Conservation (phyloP, 2,888 invertebrate species). For the Dioctria rufipes region DNA sequence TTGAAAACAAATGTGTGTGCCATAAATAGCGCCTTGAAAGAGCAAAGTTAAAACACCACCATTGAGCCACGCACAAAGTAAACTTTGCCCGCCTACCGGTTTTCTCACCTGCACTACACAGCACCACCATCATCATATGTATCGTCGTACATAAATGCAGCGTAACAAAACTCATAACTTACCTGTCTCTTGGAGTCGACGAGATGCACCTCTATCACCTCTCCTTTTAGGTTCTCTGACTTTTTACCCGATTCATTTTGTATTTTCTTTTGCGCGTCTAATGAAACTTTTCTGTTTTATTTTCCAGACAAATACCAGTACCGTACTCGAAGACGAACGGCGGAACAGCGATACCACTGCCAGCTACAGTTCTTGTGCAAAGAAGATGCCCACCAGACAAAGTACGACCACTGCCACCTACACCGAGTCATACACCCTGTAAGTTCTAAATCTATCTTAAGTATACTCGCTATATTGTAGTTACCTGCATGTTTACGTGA, state of each 20-base stretch:
- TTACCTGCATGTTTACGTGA: no score
- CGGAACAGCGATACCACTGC: slow-evolving; percentile 84
- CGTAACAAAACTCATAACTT: slow-evolving; percentile 33
- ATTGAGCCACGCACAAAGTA: slow-evolving; percentile 23
- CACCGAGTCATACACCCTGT: slow-evolving; percentile 74
- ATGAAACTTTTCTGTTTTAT: slow-evolving; percentile 61
- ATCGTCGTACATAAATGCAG: neutral
- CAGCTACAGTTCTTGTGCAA: slow-evolving; percentile 83
- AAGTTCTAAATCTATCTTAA: slow-evolving; percentile 62
- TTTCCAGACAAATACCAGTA: slow-evolving; percentile 79
- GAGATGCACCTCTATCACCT: slow-evolving; percentile 17
- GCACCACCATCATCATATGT: no score
- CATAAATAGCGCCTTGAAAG: slow-evolving; percentile 36
- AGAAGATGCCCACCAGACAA: slow-evolving; percentile 86
- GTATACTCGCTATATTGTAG: neutral
- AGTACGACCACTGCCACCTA: slow-evolving; percentile 81
- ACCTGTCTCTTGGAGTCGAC: neutral
- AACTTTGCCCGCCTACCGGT: slow-evolving; percentile 40
- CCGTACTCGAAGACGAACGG: slow-evolving; percentile 75
- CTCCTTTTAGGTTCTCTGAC: neutral
- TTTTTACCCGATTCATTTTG: slow-evolving; percentile 26
- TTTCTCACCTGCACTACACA: slow-evolving; percentile 37
- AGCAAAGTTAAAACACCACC: slow-evolving; percentile 7
- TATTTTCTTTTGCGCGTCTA: slow-evolving; percentile 53
- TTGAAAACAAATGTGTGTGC: slow-evolving; percentile 21